Evolutionary conservation across 53 echinoderm and acorn worm species (phyloP).

Genomic region (Antedon mediterranea): DNA sequence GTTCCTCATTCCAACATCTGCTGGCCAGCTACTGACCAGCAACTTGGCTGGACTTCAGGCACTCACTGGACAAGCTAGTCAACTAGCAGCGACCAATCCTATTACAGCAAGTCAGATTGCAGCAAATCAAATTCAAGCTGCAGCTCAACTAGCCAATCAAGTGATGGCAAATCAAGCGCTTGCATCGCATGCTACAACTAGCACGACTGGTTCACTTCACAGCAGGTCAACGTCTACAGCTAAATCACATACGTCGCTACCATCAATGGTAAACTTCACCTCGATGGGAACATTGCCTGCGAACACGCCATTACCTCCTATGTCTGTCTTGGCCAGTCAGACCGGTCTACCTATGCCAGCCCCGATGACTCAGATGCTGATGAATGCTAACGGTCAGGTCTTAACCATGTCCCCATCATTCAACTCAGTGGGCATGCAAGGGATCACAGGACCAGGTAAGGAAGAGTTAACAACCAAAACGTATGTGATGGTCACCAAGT

Average conservation of each 20-base stretch:
- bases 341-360: constrained; percentile 63
- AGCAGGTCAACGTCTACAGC: constrained; percentile 26
- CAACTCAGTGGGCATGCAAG: constrained; percentile 2
- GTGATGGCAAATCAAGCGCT: neutral
- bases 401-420: constrained; percentile 36
- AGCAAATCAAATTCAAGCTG: neutral
- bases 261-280: constrained; percentile 21
- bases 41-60: constrained; percentile 33
- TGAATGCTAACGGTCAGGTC: constrained; percentile 64
- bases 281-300: constrained; percentile 2
- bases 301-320: constrained; percentile 76
- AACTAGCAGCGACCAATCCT: neutral
- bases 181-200: constrained; percentile 9
- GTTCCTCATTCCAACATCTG: constrained; percentile 89
- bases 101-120: neutral
- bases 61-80: constrained; percentile 23
- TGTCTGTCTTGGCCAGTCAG: constrained; percentile 81
- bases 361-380: constrained; percentile 46
- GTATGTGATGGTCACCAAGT: no score
- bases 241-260: constrained; percentile 22
- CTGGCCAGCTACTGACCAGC: constrained; percentile 55
- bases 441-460: constrained; percentile 10
- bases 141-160: neutral
- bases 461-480: no score
- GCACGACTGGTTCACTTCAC: constrained; percentile 22